Evolutionary conservation across 35 echinoderm and acorn worm genomes (phyloP), one percentile per base, ranked within the genome.

Genomic region (Ophiothrix spiculata): DNA sequence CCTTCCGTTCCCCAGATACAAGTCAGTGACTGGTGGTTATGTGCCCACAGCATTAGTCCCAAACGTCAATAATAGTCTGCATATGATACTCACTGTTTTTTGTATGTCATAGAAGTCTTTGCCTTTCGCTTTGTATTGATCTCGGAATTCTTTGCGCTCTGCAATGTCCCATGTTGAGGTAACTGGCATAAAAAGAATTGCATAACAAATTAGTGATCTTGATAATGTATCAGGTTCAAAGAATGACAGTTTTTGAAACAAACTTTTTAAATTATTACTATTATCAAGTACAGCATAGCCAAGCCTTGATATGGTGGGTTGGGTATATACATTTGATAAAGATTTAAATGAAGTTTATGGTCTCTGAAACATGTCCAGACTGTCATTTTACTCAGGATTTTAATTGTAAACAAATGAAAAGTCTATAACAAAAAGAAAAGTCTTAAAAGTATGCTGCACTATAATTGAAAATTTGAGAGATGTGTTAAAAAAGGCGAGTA

Each of bases 21-120:
- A n/a, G n/a, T n/a, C n/a, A n/a, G n/a, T n/a, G n/a, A n/a, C n/a
- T 63, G 56, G 56, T 14, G 56, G 28, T 63, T 80, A 37, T n/a
- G 8, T n/a, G 25, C 38, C 2, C 8, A 35, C 78, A 12, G 29
- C 34, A 12, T 28, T 73, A 10, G 25, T 23, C 32, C 3, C 32
- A 32, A 73, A 73, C 64, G 33, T 4, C 64, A 25, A 8, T 32
- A 74, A 32, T 74, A 32, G 64, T 29, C 33, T 32, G 11, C n/a
- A 25, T 29, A 32, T 74, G 64, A 25, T 82, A 82, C 91, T 93
- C 64, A 98, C 95, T 79, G 75, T 75, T 89, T 98, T 98, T 73
- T 87, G 80, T 37, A 98, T 98, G 42, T 91, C 91, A 83, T 94
- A 82, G 60, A 98, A 98, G 46, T 98, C 95, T 81, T 98, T 98